A percentile compares a stretch with the other conserved stretches of the same genome.
Evolutionary conservation across 2,797 vertebrate genomes (phyloP).

Genomic region (Falco concolor): DNA sequence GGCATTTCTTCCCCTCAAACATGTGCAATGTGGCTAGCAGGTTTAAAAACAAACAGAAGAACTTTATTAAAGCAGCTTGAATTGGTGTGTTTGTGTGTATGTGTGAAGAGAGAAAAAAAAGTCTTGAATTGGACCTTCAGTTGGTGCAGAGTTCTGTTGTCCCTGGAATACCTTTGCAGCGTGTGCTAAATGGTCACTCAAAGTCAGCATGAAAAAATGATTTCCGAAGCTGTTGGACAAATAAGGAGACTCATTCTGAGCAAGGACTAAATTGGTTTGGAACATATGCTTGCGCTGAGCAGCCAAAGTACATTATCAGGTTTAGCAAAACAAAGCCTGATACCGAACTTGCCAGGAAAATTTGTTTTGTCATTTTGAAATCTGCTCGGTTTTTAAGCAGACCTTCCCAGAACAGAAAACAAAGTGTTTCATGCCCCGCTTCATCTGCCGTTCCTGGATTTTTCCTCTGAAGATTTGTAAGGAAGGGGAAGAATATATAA

Average conservation of each 20-base stretch:
- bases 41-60: not conserved
- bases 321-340: constrained; percentile 70
- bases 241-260: constrained; percentile 67
- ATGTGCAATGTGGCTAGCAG: not conserved
- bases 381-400: constrained; percentile 50
- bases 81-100: too few species aligned
- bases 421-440: constrained; percentile 43
- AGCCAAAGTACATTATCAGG: constrained; percentile 73
- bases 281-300: constrained; percentile 60
- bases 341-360: constrained; percentile 65
- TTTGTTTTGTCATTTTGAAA: constrained; percentile 67
- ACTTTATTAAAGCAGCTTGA: not conserved
- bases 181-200: constrained; percentile 22
- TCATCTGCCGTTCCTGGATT: constrained; percentile 40
- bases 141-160: constrained; percentile 11
- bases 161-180: constrained; percentile 50
- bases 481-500: constrained; percentile 57
- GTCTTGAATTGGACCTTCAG: not conserved
- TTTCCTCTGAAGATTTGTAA: constrained; percentile 57
- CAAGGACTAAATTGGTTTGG: constrained; percentile 62
- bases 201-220: constrained; percentile 50
- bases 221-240: constrained; percentile 70
- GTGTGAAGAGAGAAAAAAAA: not conserved
- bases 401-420: constrained; percentile 60
- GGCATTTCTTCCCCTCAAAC: not conserved